phyloP scores from a whole-genome alignment of 2,888 invertebrate genomes.

The Callyntrura guangdongensis region DNA sequence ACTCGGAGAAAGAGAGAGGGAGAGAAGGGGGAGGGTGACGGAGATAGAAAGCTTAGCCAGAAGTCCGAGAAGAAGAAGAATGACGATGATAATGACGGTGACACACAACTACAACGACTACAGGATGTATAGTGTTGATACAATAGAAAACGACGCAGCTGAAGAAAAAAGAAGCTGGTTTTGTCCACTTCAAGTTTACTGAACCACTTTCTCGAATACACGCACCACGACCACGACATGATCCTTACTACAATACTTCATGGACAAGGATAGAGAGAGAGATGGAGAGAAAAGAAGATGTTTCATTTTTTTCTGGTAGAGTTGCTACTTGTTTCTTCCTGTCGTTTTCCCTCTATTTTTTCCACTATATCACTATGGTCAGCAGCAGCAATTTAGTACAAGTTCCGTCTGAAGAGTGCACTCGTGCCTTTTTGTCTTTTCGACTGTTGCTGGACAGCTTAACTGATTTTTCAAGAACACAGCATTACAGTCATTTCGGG shows the following conservation, averaged over 20 bases:
- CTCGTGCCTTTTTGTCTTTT: slow-evolving; percentile 1
- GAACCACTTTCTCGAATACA: slow-evolving; percentile 67
- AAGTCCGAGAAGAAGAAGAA: not conserved
- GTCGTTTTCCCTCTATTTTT: not conserved
- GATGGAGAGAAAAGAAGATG: slow-evolving; percentile 31
- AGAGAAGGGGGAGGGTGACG: not conserved
- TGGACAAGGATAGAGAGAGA: slow-evolving; percentile 37
- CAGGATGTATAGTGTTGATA: slow-evolving; percentile 30
- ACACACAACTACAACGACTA: slow-evolving; percentile 20
- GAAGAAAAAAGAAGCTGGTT: slow-evolving; percentile 65
- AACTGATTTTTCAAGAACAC: slow-evolving; percentile 1
- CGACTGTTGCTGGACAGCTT: slow-evolving; percentile 11
- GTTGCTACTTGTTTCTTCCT: slow-evolving; percentile 29
- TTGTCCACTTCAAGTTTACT: slow-evolving; percentile 75
- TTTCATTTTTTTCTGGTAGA: slow-evolving; percentile 34
- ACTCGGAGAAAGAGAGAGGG: not conserved
- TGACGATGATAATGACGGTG: slow-evolving; percentile 18
- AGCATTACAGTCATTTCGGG: not conserved
- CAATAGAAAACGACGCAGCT: slow-evolving; percentile 13
- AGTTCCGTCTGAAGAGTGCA: not conserved
- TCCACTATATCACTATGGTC: not conserved
- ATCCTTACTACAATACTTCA: slow-evolving; percentile 43
- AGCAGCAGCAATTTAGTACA: slow-evolving; percentile 13
- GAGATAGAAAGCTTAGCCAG: not conserved
- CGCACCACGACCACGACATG: slow-evolving; percentile 56